These are phyloP conservation scores for Hiodon tergisus DNA, from an alignment of 2,113 vertebrate species.

Conservation along the genomic window DNA sequence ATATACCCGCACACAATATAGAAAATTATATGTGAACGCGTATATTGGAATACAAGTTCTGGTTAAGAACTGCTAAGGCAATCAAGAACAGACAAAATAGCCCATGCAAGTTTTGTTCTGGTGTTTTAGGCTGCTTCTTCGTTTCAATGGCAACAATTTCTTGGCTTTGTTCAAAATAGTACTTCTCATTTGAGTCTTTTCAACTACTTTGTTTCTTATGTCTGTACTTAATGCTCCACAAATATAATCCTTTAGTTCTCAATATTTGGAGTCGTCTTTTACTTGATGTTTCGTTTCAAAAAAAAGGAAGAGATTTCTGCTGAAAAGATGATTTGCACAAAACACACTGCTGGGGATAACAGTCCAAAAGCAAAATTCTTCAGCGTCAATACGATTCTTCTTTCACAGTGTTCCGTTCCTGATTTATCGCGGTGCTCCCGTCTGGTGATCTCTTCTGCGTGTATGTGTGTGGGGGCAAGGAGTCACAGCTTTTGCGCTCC, in stretches of 20 bases:
- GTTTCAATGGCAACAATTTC: neutral
- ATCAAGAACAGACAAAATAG: slow-evolving; percentile 14
- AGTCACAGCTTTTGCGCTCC: slow-evolving; percentile 6
- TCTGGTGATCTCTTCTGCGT: neutral
- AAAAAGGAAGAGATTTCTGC: neutral
- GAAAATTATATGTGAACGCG: slow-evolving; percentile 25
- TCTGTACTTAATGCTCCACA: slow-evolving; percentile 11
- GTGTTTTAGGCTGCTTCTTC: neutral
- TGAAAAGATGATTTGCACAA: neutral
- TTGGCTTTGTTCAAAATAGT: slow-evolving; percentile 11
- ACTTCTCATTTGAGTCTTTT: neutral
- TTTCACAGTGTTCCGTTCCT: slow-evolving; percentile 14
- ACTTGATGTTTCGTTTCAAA: neutral
- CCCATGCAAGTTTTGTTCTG: neutral
- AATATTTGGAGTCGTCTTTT: slow-evolving; percentile 6
- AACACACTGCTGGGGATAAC: neutral
- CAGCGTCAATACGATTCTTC: neutral
- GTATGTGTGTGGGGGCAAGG: neutral
- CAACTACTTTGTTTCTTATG: neutral
- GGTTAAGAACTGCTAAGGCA: slow-evolving; percentile 24
- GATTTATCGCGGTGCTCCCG: neutral
- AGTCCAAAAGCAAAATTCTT: slow-evolving; percentile 10
- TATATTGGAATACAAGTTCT: slow-evolving; percentile 29
- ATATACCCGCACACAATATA: slow-evolving; percentile 40
- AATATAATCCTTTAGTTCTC: neutral